Evolutionary conservation across 2,113 vertebrate genomes (phyloP), one percentile per base, ranked within the genome.

Genomic region (Oncorhynchus mykiss): DNA sequence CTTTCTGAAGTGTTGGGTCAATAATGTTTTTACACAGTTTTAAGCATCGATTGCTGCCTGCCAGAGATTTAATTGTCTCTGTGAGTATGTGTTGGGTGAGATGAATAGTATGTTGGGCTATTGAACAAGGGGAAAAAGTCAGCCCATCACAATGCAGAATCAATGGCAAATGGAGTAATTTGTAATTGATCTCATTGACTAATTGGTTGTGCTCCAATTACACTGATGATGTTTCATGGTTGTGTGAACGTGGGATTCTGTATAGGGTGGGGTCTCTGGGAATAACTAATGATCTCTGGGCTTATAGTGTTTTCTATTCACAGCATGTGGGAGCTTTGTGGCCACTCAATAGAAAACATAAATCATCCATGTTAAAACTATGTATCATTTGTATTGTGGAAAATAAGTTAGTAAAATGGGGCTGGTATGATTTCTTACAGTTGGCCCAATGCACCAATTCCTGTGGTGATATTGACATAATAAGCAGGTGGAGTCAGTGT

Each of bases 21-120:
- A 81, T 86, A 83, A 72, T 72, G 74, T 70, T 79, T 78, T 78
- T 77, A 69, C 69, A 65, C 77, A 70, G 72, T 79, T 77, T 86
- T 79, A 77, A 77, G 49, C 81, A 83, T 83, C 24, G 79, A 83
- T 86, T 74, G 54, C 59, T 45, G 76, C 71, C 71, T 77, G 74
- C 72, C 31, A 77, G 68, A 75, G 76, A 74, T 75, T 77, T 79
- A 83, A 83, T 86, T 79, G 79, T 74, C 82, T 77, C 71, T 45
- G 77, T 72, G 67, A 67, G 72, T 67, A 34, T 77, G 51, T 27
- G 70, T 62, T 75, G 66, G 70, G 75, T 64, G 13, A 70, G n/a
- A 22, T 67, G 77, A 59, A 80, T 9, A 25, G 59, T 20, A 62
- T 13, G 25, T 51, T 70, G 39, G 65, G 20, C 70, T n/a, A 70